Conservation (phyloP, 2,797 vertebrate genomes). For the Champsocephalus gunnari region DNA sequence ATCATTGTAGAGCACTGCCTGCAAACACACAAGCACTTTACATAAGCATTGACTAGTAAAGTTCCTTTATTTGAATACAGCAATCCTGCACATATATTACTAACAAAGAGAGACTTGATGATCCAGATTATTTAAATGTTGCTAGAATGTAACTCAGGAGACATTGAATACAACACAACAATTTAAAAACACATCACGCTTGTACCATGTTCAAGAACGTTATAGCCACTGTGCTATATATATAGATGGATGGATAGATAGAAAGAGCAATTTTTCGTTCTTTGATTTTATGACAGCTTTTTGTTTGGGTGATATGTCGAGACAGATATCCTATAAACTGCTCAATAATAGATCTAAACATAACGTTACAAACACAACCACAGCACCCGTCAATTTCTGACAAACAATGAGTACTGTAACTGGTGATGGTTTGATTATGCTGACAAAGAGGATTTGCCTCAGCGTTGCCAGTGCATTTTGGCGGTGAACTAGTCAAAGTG, state of each 20-base stretch:
- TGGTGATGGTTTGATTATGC: background rate
- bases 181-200: background rate
- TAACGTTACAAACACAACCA: slow-evolving; percentile 15
- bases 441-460: background rate
- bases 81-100: background rate
- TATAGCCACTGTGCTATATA: background rate
- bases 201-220: background rate
- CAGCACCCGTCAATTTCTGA: slow-evolving; percentile 6
- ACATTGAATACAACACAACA: background rate
- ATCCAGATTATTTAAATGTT: background rate
- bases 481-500: slow-evolving; percentile 10
- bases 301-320: background rate
- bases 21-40: slow-evolving; percentile 39
- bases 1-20: slow-evolving; percentile 98
- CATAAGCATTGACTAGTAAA: slow-evolving; percentile 15
- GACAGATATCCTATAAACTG: background rate
- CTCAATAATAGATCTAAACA: background rate
- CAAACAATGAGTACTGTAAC: background rate
- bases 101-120: background rate
- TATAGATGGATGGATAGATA: background rate
- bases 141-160: background rate
- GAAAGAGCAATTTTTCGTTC: background rate
- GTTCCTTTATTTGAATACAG: background rate
- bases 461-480: slow-evolving; percentile 8
- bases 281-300: background rate